Conservation (phyloP, 2,888 invertebrate species). For the Rosalia funebris region DNA sequence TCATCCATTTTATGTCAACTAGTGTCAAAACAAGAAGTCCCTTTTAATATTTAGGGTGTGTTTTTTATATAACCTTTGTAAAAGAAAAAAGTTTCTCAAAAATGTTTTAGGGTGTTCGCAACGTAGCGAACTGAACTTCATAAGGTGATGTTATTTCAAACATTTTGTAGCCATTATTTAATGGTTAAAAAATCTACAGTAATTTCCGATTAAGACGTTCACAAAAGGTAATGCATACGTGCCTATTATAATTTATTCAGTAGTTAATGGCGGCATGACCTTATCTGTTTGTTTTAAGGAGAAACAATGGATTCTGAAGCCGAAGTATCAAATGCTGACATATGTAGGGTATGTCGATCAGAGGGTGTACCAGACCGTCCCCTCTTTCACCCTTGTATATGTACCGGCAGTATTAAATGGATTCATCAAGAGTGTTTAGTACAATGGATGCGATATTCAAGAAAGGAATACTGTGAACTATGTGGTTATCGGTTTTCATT, state of each 20-base stretch:
- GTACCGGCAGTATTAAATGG: conserved; percentile 99
- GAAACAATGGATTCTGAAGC: conserved; percentile 63
- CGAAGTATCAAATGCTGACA: conserved; percentile 79
- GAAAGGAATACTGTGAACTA: conserved; percentile 98
- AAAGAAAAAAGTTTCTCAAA: background rate
- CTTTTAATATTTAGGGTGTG: background rate
- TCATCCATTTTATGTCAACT: conserved; percentile 16
- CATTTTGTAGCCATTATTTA: conserved; percentile 1
- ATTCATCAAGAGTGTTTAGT: conserved; percentile 98
- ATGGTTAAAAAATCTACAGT: conserved; percentile 11
- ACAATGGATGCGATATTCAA: conserved; percentile 99
- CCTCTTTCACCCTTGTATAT: conserved; percentile 97
- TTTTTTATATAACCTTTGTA: conserved; percentile 1
- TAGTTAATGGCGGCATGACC: background rate
- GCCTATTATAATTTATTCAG: background rate
- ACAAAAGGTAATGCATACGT: conserved; percentile 10
- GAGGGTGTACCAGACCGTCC: conserved; percentile 93
- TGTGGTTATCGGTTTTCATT: conserved; percentile 98
- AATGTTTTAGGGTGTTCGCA: background rate
- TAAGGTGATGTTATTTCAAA: conserved; percentile 2
- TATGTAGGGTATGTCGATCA: conserved; percentile 97
- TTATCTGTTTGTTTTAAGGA: background rate
- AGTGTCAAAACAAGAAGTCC: conserved; percentile 16
- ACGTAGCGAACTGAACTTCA: background rate
- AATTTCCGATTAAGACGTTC: background rate